Evolutionary conservation across 2,797 vertebrate genomes (phyloP).

Genomic region (Periparus ater): DNA sequence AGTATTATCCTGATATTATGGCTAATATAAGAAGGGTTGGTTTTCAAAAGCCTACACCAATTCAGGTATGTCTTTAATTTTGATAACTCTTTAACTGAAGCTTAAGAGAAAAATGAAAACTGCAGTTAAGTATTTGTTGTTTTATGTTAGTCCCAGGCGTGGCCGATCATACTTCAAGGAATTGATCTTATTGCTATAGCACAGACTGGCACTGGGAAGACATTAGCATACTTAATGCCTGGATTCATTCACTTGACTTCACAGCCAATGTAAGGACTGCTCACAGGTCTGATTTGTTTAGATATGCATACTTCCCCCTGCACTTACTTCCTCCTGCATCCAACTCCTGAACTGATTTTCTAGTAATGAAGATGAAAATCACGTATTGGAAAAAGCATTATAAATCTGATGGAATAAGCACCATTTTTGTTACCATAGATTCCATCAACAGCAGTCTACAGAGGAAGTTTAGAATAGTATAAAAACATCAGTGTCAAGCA

Average conservation of each 20-base stretch:
- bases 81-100: neutral
- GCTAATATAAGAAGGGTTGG: slow-evolving; percentile 86
- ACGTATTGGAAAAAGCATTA: neutral
- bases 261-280: slow-evolving; percentile 86
- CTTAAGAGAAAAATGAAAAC: neutral
- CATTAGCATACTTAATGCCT: slow-evolving; percentile 92
- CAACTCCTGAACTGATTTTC: neutral
- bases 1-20: slow-evolving; percentile 88
- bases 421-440: neutral
- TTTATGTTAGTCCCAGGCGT: slow-evolving; percentile 88
- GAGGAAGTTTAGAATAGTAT: neutral
- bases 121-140: neutral
- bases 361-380: neutral
- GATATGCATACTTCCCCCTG: neutral
- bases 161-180: slow-evolving; percentile 92
- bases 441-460: neutral
- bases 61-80: slow-evolving; percentile 84
- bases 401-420: neutral
- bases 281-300: neutral
- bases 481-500: neutral
- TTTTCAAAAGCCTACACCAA: slow-evolving; percentile 91
- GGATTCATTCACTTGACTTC: slow-evolving; percentile 96
- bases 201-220: slow-evolving; percentile 97
- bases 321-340: neutral
- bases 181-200: slow-evolving; percentile 94